Percentiles rank a stretch among this genome's conserved stretches.
phyloP scores from a whole-genome alignment of 2,113 vertebrate species.

The Indicator maculatus region DNA sequence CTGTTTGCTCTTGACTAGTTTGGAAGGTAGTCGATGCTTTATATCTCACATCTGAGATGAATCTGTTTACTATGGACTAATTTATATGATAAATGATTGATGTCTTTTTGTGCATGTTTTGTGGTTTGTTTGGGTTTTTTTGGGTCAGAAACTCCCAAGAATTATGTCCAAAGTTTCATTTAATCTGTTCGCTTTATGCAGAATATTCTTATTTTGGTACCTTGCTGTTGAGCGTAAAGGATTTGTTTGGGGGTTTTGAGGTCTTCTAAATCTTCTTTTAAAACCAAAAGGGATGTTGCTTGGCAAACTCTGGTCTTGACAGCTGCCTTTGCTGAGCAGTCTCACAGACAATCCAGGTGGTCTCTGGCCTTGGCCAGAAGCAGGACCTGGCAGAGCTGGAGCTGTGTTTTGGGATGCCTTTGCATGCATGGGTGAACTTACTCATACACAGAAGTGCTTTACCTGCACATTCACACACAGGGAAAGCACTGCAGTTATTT shows the following conservation, averaged over 20 bases:
- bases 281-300: not conserved
- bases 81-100: not conserved
- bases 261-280: not conserved
- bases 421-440: not conserved
- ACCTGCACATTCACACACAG: not conserved
- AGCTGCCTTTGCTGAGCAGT: not conserved
- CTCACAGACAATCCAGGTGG: not conserved
- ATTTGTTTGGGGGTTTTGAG: fast-evolving
- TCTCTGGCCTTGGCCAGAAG: not conserved
- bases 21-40: not conserved
- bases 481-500: not conserved
- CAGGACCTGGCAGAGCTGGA: not conserved
- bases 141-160: not conserved
- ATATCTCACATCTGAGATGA: not conserved
- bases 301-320: not conserved
- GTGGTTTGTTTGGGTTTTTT: not conserved
- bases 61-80: not conserved
- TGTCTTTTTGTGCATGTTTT: not conserved
- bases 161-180: not conserved
- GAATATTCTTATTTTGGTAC: not conserved
- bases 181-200: not conserved
- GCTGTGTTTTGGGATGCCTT: not conserved
- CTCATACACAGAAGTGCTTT: not conserved
- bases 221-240: not conserved
- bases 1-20: not conserved